Base-by-base conservation (phyloP, 2,113 vertebrate genomes). In the Aramus guarauna region DNA sequence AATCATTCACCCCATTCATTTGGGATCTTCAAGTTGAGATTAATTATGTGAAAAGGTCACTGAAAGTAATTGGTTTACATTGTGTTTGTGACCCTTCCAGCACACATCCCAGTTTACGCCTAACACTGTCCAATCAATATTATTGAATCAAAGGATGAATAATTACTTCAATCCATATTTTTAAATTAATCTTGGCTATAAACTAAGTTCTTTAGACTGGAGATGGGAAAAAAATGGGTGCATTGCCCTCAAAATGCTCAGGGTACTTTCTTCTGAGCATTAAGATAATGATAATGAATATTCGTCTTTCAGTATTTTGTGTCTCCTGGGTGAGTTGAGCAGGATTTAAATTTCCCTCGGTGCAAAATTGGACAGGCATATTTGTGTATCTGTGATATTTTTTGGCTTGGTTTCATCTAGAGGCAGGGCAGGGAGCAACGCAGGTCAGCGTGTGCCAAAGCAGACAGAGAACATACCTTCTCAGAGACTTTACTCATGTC, bases 401-500 rank as follows among this genome's bases (percentile, higher is more conserved):
- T 90, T 56, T 37, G 68, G 13, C 66, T 71, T 77, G 12, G 36
- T 64, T 84, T 85, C 75, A 10, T 9, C 53, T 58, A 34, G 36
- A 93, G 36, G 21, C 71, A 88, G 34, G 60, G 78, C 39, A 63
- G 50, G 52, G 53, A 76, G 17, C 39, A 68, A 11, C 6, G 1
- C 58, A 73, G 88, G 85, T 73, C 92, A 58, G 26, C 0, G 0
- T 81, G 47, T 1, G 0, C 21, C 1, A 0, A 26, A 36, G 75
- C 36, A 50, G 39, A 9, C 8, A 22, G 43, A 69, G 39, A 90
- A 20, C 6, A 22, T 14, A n/a, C 24, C 63, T 78, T 67, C 84
- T 29, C n/a, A 45, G 19, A 50, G 11, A 24, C 39, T 21, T 60
- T 21, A 5, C 7, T 92, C 4, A 13, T 0, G 0, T 6, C 71